Evolutionary conservation across 1,140 invertebrate species (phyloP).

Genomic region (Argopecten irradians): DNA sequence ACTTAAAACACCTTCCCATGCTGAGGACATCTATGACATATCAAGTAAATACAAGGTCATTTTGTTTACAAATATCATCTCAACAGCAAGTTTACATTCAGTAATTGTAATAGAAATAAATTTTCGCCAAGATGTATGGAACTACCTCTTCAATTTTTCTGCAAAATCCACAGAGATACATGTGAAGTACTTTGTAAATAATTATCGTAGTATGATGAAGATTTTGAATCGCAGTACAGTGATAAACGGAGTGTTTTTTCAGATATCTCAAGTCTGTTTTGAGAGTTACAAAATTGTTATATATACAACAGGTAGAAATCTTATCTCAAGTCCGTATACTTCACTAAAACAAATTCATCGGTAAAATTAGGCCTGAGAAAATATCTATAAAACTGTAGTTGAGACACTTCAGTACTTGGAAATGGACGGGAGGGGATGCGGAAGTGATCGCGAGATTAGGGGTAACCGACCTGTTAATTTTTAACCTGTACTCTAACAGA

Average conservation of each 20-base stretch:
- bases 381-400: not conserved
- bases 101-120: no score
- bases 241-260: not conserved
- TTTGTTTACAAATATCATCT: no score
- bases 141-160: no score
- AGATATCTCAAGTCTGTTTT: not conserved
- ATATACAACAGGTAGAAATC: not conserved
- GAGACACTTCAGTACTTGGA: not conserved
- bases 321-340: not conserved
- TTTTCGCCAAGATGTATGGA: no score
- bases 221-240: not conserved
- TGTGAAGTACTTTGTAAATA: not conserved
- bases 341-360: not conserved
- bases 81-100: no score
- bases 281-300: not conserved
- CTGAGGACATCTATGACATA: no score
- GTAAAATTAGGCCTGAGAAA: not conserved
- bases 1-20: no score
- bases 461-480: not conserved
- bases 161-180: not conserved
- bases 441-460: not conserved
- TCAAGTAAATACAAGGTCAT: no score
- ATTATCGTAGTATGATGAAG: not conserved
- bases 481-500: not conserved
- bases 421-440: not conserved